A percentile compares a stretch with the other conserved stretches of the same genome.
Evolutionary conservation across 2,888 invertebrate species (phyloP).

Genomic region (Calameuta pallipes): DNA sequence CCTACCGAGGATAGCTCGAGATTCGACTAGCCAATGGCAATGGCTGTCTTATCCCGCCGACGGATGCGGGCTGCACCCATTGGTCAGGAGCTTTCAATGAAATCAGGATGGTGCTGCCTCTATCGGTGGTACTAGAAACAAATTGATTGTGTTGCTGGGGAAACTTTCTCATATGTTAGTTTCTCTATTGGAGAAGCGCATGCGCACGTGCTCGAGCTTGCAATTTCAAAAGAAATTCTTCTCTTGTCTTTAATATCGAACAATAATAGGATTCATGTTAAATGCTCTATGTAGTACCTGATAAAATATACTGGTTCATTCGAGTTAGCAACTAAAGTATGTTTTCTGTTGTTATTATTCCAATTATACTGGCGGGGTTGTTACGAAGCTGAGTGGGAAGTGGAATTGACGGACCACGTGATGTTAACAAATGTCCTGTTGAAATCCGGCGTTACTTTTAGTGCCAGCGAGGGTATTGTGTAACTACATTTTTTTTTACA

Average conservation of each 20-base stretch:
- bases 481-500: neutral
- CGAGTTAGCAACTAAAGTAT: neutral
- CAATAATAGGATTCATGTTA: neutral
- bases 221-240: constrained; percentile 6
- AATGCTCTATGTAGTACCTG: neutral
- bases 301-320: neutral
- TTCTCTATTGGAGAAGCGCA: constrained; percentile 19
- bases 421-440: neutral
- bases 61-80: constrained; percentile 42
- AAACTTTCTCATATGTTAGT: constrained; percentile 29
- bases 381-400: neutral
- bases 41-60: constrained; percentile 46
- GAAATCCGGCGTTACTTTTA: neutral
- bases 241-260: neutral
- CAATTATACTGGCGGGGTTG: neutral
- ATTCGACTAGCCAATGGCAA: constrained; percentile 34
- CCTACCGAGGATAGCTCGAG: constrained; percentile 30
- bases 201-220: neutral
- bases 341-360: neutral
- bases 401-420: neutral
- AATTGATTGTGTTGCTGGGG: constrained; percentile 45
- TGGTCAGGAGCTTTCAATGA: constrained; percentile 26
- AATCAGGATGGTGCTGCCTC: constrained; percentile 20
- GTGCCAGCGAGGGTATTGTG: neutral
- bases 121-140: constrained; percentile 10